These are phyloP conservation scores for Drosophila quinaria DNA, from an alignment of 2,888 invertebrate genomes.

Conservation along the genomic window DNA sequence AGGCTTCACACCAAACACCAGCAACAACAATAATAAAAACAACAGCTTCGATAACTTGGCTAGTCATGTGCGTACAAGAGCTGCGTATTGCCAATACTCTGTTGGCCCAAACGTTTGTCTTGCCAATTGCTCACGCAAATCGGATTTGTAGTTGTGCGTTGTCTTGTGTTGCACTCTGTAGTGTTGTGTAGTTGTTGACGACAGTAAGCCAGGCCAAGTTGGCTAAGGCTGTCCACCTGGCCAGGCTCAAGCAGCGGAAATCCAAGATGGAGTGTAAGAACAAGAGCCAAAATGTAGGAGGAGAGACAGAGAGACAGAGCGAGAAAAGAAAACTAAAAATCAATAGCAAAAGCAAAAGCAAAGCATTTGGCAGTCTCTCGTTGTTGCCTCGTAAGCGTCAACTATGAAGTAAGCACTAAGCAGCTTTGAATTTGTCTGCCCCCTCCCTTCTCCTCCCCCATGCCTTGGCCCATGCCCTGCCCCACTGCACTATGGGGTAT, in stretches of 20 bases:
- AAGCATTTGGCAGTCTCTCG: slow-evolving; percentile 67
- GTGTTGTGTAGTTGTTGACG: slow-evolving; percentile 27
- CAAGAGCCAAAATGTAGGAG: background rate
- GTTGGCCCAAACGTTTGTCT: slow-evolving; percentile 62
- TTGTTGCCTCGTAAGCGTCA: slow-evolving; percentile 57
- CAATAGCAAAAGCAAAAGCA: slow-evolving; percentile 55
- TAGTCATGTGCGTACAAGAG: slow-evolving; percentile 29
- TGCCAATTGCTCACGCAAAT: slow-evolving; percentile 83
- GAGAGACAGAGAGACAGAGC: background rate
- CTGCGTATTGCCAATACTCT: slow-evolving; percentile 45
- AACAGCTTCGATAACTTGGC: slow-evolving; percentile 14
- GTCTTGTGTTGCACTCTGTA: slow-evolving; percentile 32
- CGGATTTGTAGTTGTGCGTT: slow-evolving; percentile 75
- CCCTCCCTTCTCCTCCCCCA: background rate
- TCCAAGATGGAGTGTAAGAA: slow-evolving; percentile 14
- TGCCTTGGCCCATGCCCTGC: background rate
- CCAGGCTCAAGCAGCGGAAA: slow-evolving; percentile 25
- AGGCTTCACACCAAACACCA: slow-evolving; percentile 62
- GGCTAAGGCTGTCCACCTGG: slow-evolving; percentile 47
- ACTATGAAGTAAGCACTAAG: slow-evolving; percentile 79
- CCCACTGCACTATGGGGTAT: too few relatives aligned
- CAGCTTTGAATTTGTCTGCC: slow-evolving; percentile 72
- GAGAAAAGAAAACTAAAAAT: slow-evolving; percentile 56
- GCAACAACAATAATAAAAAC: slow-evolving; percentile 4
- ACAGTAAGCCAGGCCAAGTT: slow-evolving; percentile 39